phyloP scores from a whole-genome alignment of 2,797 vertebrate species.

The Champsocephalus esox region DNA sequence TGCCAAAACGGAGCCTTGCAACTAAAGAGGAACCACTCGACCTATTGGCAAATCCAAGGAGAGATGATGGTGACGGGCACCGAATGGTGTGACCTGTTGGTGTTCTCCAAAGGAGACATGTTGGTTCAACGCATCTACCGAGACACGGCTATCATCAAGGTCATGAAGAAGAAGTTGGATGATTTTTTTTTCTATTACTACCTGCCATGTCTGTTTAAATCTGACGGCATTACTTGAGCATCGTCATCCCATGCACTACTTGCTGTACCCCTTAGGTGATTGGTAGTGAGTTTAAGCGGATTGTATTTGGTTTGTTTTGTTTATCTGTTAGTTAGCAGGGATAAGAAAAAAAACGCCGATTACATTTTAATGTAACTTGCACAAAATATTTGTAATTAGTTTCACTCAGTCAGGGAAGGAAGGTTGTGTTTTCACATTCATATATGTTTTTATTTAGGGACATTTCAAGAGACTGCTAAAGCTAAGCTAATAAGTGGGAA shows the following conservation, averaged over 20 bases:
- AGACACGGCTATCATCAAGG: slow-evolving; percentile 10
- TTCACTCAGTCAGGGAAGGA: background rate
- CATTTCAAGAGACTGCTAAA: background rate
- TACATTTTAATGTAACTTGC: too few relatives aligned
- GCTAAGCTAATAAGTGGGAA: background rate
- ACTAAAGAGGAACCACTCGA: slow-evolving; percentile 28
- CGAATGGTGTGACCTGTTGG: slow-evolving; percentile 65
- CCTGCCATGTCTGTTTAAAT: slow-evolving; percentile 40
- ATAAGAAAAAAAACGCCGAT: too few relatives aligned
- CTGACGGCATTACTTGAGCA: background rate
- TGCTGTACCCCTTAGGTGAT: background rate
- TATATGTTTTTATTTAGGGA: background rate
- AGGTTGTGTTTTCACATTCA: background rate
- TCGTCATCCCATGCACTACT: background rate
- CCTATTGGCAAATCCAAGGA: slow-evolving; percentile 66
- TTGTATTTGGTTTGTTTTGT: too few relatives aligned
- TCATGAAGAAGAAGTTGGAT: slow-evolving; percentile 58
- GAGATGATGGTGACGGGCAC: slow-evolving; percentile 67
- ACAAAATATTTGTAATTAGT: background rate
- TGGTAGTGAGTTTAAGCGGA: background rate
- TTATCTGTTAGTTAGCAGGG: too few relatives aligned
- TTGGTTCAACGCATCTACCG: slow-evolving; percentile 68
- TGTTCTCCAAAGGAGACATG: slow-evolving; percentile 51
- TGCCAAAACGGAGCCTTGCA: slow-evolving; percentile 19
- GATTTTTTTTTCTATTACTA: slow-evolving; percentile 63